Conservation (phyloP, 2,888 invertebrate genomes). For the Stictocephala bisonia region DNA sequence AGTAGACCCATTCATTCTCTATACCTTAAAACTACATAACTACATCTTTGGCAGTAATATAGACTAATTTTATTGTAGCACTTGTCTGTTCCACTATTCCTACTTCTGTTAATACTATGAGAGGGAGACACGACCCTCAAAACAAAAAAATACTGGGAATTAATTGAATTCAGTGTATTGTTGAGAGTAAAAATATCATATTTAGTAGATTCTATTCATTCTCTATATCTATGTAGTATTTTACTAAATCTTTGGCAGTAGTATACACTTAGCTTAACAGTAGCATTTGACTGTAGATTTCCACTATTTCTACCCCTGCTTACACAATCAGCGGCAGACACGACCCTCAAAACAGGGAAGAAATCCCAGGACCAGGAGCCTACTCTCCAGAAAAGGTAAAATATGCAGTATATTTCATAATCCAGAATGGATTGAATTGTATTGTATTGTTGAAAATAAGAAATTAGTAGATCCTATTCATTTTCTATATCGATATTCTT, state of each 20-base stretch:
- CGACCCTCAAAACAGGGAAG: conserved; percentile 74
- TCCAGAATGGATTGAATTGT: background rate
- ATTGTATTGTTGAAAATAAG: too few species aligned
- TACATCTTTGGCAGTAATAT: too few species aligned
- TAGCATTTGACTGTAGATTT: background rate
- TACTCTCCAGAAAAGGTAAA: conserved; percentile 93
- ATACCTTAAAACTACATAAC: too few species aligned
- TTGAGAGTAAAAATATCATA: background rate
- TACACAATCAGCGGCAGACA: conserved; percentile 89
- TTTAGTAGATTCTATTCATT: too few species aligned
- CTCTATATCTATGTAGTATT: background rate
- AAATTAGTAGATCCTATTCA: too few species aligned
- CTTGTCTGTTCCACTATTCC: background rate
- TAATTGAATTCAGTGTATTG: background rate
- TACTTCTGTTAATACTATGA: background rate
- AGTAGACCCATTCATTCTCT: too few species aligned
- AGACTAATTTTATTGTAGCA: too few species aligned
- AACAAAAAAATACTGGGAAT: background rate
- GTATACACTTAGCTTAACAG: background rate
- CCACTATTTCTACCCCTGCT: conserved; percentile 71
- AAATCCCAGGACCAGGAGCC: conserved; percentile 92
- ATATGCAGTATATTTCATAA: background rate
- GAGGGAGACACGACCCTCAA: conserved; percentile 5
- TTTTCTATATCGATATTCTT: too few species aligned
- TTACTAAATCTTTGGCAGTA: too few species aligned